phyloP scores from a whole-genome alignment of 2,113 vertebrate species.

The Chaetodon trifascialis region DNA sequence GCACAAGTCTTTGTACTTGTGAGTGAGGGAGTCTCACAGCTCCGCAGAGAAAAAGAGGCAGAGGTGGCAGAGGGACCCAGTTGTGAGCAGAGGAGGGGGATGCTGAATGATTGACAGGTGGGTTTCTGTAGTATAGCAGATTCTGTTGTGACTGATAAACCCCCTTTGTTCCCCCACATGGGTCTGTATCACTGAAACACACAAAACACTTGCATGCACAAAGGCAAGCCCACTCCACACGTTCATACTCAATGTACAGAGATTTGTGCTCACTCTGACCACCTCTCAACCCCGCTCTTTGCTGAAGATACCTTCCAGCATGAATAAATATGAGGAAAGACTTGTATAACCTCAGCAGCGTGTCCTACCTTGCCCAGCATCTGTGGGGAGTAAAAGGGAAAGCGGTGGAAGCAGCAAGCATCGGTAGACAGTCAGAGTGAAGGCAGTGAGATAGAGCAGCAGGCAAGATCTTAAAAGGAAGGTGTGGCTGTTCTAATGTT shows the following conservation, averaged over 20 bases:
- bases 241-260: background rate
- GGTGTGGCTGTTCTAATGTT: conserved; percentile 89
- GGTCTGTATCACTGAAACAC: conserved; percentile 3
- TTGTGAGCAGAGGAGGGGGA: conserved; percentile 33
- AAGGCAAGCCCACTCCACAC: conserved; percentile 14
- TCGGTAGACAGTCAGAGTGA: conserved; percentile 61
- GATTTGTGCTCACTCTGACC: conserved; percentile 1
- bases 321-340: conserved; percentile 45
- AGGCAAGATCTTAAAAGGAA: conserved; percentile 92
- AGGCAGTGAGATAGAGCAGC: conserved; percentile 85
- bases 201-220: conserved; percentile 28
- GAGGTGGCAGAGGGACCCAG: conserved; percentile 16
- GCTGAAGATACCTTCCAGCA: conserved; percentile 18
- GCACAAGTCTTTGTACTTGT: conserved; percentile 37
- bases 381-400: conserved; percentile 52
- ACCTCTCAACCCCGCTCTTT: conserved; percentile 11
- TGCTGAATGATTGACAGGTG: conserved; percentile 50
- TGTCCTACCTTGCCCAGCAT: conserved; percentile 49
- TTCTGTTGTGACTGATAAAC: conserved; percentile 30
- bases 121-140: conserved; percentile 22
- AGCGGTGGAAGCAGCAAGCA: conserved; percentile 59
- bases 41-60: conserved; percentile 28
- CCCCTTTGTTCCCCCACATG: background rate
- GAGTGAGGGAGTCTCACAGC: conserved; percentile 35
- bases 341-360: conserved; percentile 56